Base-by-base conservation (phyloP, 2,797 vertebrate species). In the Eulemur albifrons region DNA sequence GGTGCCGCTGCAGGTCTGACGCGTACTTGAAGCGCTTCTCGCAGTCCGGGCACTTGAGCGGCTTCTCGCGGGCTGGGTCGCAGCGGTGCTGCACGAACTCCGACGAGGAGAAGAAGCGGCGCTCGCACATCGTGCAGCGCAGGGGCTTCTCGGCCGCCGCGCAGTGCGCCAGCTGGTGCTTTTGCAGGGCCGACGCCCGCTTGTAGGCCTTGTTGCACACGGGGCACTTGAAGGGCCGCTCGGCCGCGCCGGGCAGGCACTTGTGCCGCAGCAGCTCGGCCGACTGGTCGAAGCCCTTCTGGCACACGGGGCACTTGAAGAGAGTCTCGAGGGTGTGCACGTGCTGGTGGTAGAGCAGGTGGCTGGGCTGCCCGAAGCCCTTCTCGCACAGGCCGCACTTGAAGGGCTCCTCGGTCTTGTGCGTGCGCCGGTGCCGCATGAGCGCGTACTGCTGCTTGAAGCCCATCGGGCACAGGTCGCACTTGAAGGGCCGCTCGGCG, bases 391-490 rank as follows among this genome's bases (percentile, higher is more conserved):
- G 98, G 89, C 99, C 99, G 97, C 99, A 99, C 97, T 99, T 99
- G 98, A 99, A 99, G 35, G 99, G 99, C 54, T 99, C 99, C 96
- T 99, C 99, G 0, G 99, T 98, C 94, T 99, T 99, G 98, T 99
- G 99, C 0, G 99, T 99, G 97, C 99, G 99, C 45, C 99, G 98
- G 96, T 99, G 99, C 35, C 99, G 99, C 98, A 99, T 99, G 4
- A 99, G 99, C 0, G 99, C 99, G 0, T 99, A 99, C 98, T 99
- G 99, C 98, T 99, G 99, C 98, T 99, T 99, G 98, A 99, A 99
- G 98, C 99, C 99, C 99, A 99, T 99, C 98, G 99, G 99, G 97
- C 99, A 99, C 97, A 99, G 99, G 50, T 99, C 99, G 20, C 99
- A 99, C 98, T 99, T 99, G 98, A 99, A 99, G n/a, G 99, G 99